phyloP scores from a whole-genome alignment of 2,888 invertebrate species.

The Andrena minutula region DNA sequence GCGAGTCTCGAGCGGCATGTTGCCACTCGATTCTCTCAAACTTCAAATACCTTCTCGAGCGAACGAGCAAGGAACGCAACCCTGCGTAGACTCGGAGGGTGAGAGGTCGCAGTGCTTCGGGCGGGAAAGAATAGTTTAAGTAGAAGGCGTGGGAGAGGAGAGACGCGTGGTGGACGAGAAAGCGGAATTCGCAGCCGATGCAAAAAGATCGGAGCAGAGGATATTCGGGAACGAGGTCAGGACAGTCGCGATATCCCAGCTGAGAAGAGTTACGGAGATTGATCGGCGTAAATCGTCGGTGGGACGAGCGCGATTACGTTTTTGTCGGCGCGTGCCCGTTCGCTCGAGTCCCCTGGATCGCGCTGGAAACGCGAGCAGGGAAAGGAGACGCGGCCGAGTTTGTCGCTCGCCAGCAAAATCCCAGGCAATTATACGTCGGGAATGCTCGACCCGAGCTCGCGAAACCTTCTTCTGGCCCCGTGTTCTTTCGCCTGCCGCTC shows the following conservation, averaged over 20 bases:
- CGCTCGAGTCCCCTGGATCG: slow-evolving; percentile 57
- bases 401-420: slow-evolving; percentile 80
- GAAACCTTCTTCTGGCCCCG: slow-evolving; percentile 37
- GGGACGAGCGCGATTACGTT: slow-evolving; percentile 79
- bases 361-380: slow-evolving; percentile 58
- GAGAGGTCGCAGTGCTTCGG: not conserved
- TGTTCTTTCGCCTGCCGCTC: slow-evolving; percentile 24
- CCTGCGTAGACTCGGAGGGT: too few relatives aligned
- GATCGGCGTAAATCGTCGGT: slow-evolving; percentile 57
- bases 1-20: too few relatives aligned
- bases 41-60: too few relatives aligned
- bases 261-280: slow-evolving; percentile 57
- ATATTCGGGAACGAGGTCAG: slow-evolving; percentile 61
- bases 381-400: slow-evolving; percentile 68
- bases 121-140: not conserved
- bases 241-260: slow-evolving; percentile 39
- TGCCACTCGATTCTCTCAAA: too few relatives aligned
- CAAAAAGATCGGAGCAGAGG: slow-evolving; percentile 49
- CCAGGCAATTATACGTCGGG: slow-evolving; percentile 78
- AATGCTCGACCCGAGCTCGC: slow-evolving; percentile 68
- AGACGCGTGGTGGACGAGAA: slow-evolving; percentile 16
- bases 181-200: slow-evolving; percentile 34
- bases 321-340: slow-evolving; percentile 73
- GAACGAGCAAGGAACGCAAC: too few relatives aligned
- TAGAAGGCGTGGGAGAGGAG: not conserved